Conservation (phyloP, 2,797 vertebrate species). For the Heliangelus exortis region DNA sequence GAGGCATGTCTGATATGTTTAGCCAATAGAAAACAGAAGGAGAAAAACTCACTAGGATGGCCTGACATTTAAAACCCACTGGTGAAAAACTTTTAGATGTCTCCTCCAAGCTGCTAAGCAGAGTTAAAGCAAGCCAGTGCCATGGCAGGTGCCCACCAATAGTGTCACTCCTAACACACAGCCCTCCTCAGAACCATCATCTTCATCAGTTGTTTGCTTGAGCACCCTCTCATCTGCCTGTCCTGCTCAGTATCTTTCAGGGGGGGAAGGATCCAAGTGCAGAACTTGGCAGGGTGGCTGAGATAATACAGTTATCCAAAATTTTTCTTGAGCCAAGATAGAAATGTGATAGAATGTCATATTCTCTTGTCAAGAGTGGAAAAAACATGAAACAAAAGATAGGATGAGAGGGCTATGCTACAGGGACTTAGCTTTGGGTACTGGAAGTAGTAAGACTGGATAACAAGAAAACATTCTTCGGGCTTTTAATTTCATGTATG, state of each 20-base stretch:
- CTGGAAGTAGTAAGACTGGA: background rate
- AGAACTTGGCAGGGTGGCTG: background rate
- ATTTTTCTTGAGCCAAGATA: background rate
- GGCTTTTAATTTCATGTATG: background rate
- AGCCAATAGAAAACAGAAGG: background rate
- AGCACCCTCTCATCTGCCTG: background rate
- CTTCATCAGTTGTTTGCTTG: background rate
- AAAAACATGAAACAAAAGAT: background rate
- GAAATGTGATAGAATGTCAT: background rate
- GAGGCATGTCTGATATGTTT: background rate
- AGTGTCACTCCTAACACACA: background rate
- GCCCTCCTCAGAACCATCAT: background rate
- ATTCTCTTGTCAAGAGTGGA: background rate
- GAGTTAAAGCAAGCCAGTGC: background rate
- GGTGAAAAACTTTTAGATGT: background rate
- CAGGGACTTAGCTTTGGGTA: background rate
- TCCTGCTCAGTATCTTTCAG: background rate
- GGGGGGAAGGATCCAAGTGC: background rate
- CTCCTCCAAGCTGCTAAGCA: background rate
- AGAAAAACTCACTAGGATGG: background rate
- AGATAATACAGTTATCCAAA: background rate
- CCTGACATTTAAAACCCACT: background rate
- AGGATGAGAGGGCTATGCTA: background rate
- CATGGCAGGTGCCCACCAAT: background rate
- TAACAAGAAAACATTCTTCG: background rate